Evolutionary conservation across 2,888 invertebrate species (phyloP).

Genomic region (Amblyjoppa fuscipennis): DNA sequence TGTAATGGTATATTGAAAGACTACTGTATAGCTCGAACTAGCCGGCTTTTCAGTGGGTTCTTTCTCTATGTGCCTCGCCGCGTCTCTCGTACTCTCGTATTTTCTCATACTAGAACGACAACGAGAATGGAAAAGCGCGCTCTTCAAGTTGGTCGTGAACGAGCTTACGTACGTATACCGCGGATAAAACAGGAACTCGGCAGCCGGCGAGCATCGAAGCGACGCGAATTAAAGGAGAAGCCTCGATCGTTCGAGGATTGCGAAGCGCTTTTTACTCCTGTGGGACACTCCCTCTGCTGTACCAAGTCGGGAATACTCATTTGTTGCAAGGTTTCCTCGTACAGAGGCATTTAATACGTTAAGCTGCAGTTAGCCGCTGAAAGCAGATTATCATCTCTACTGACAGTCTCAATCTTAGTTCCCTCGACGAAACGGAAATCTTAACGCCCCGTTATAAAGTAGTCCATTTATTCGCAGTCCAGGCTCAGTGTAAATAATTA

Average conservation of each 20-base stretch:
- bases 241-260: conserved; percentile 64
- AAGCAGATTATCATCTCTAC: not conserved
- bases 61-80: conserved; percentile 5
- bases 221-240: conserved; percentile 67
- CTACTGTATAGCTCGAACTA: conserved; percentile 5
- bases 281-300: conserved; percentile 7
- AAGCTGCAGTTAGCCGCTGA: not conserved
- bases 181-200: conserved; percentile 24
- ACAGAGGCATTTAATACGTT: conserved; percentile 10
- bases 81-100: conserved; percentile 39
- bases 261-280: conserved; percentile 51
- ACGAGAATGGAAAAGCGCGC: conserved; percentile 58
- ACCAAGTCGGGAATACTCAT: conserved; percentile 17
- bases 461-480: not conserved
- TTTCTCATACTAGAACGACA: conserved; percentile 55
- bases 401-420: conserved; percentile 10
- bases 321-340: conserved; percentile 38
- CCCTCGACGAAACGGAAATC: not conserved
- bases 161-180: conserved; percentile 35
- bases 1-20: conserved; percentile 6
- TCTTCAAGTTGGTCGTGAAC: conserved; percentile 68
- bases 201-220: conserved; percentile 19
- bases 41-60: conserved; percentile 27
- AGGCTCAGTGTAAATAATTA: not conserved
- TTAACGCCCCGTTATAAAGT: not conserved